Evolutionary conservation across 2,113 vertebrate genomes (phyloP), one percentile per base, ranked within the genome.

Genomic region (Casuarius casuarius): DNA sequence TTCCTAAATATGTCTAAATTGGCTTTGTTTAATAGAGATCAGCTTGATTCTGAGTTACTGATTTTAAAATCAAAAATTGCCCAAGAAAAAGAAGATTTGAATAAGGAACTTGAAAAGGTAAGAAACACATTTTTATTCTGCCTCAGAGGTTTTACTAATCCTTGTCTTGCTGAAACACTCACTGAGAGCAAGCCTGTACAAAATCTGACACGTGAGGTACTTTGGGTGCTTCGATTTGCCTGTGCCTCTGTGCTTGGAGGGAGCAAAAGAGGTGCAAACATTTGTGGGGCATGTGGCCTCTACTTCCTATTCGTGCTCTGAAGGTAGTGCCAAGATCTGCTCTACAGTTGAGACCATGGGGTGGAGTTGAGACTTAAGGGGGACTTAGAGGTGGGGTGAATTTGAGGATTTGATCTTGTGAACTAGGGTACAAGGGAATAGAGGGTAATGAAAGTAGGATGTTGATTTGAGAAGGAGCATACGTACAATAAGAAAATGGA

Each of bases 91-190:
- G 56, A 89, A 31, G 20, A 74, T 58, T 93, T 97, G 7, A 25
- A 23, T 40, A 73, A 75, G 19, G 56, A 93, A 68, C 44, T 89
- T 72, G 66, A 25, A 54, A 93, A 95, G 72, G 78, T 96, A 94
- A 87, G 73, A 94, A 58, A 42, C 2, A 3, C 0, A 33, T 38
- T 73, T 77, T 91, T 52, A 17, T 46, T 87, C 12, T 70, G 25
- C 2, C 44, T 93, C 28, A 33, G 33, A 80, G 10, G 23, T 89
- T 82, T 73, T 73, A 33, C 25, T 76, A 1, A 44, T 8, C 38
- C 5, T 71, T 58, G 35, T 48, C 59, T 83, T 56, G 6, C 31
- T 61, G n/a, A 67, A 87, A 29, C 29, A 38, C 9, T 77, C 11
- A 40, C 2, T 73, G 33, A 61, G 79, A 76, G 59, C 44, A 61